Evolutionary conservation across 2,113 vertebrate species (phyloP).

Genomic region (Notothenia rossii): DNA sequence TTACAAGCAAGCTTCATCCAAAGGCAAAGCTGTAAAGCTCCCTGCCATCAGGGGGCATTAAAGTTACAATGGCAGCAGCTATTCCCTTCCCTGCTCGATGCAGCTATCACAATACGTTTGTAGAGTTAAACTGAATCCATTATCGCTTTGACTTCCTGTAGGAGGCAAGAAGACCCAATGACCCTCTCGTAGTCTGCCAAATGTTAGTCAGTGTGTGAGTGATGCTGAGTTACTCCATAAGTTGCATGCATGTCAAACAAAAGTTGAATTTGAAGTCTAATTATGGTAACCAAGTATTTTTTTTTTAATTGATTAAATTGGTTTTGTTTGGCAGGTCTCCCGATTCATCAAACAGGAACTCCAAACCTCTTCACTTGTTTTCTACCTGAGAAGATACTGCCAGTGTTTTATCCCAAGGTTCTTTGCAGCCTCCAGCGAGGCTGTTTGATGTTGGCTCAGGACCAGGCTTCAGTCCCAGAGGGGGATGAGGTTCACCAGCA

Average conservation of each 20-base stretch:
- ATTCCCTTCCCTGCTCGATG: conserved; percentile 7
- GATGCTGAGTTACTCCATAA: background rate
- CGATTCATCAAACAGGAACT: conserved; percentile 61
- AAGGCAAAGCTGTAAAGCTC: background rate
- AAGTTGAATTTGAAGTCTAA: background rate
- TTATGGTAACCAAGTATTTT: conserved; percentile 2
- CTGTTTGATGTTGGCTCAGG: conserved; percentile 76
- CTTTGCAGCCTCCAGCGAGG: conserved; percentile 63
- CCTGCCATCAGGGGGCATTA: conserved; percentile 3
- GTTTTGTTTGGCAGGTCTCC: conserved; percentile 36
- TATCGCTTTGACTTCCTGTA: conserved; percentile 1
- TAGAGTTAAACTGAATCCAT: background rate
- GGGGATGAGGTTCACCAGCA: conserved; percentile 69
- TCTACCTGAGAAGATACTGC: conserved; percentile 59
- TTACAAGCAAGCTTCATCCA: conserved; percentile 23
- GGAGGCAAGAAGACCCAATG: background rate
- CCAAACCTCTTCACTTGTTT: conserved; percentile 50
- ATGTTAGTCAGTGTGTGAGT: background rate
- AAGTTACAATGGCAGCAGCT: conserved; percentile 13
- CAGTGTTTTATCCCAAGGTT: conserved; percentile 71
- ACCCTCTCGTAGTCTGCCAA: background rate
- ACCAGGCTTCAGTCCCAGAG: conserved; percentile 67
- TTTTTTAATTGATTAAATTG: conserved; percentile 20
- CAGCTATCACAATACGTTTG: background rate
- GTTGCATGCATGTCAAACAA: background rate